Base-by-base conservation (phyloP, 1,140 invertebrate genomes). In the Theocolax elegans region DNA sequence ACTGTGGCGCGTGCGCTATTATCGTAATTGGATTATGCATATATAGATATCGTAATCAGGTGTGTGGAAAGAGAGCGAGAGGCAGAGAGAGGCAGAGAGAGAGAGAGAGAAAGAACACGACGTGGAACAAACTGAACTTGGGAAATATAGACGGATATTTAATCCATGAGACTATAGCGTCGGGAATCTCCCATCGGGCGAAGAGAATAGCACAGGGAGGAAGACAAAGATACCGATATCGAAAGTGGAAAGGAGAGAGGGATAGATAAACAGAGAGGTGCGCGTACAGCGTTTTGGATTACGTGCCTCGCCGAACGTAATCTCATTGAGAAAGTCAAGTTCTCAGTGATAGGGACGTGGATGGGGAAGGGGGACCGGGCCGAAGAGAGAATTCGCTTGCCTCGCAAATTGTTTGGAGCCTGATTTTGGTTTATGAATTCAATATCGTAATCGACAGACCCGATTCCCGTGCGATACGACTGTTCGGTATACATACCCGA, bases 1-100 rank as follows among this genome's bases (percentile, higher is more conserved):
- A 40, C 49, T 35, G n/a, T n/a, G n/a, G n/a, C n/a, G n/a, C 48
- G 21, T 25, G 27, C 40, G 17, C 10, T 59, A 67, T 58, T 48
- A 67, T 66, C 27, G 42, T 49, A 19, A 67, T 59, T 23, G 53
- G 65, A 67, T 67, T 59, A 59, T n/a, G n/a, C n/a, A n/a, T n/a
- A n/a, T 58, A 56, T 56, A 46, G 35, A 54, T 23, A n/a, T 65
- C 62, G 62, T 65, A 21, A 65, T 65, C 13, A 25, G 10, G 17
- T 48, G n/a, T n/a, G 19, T 10, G 3, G 15, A 13, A 44, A n/a
- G 40, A 44, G n/a, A n/a, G n/a, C n/a, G n/a, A n/a, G n/a, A n/a
- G n/a, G n/a, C n/a, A n/a, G n/a, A n/a, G n/a, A 44, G 40, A 44
- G 6, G 15, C 3, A 3, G 3, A 13, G 15, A 9, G 40, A 13